These are phyloP conservation scores for Xerus rutilus DNA, from an alignment of 2,797 vertebrate genomes.

Conservation along the genomic window DNA sequence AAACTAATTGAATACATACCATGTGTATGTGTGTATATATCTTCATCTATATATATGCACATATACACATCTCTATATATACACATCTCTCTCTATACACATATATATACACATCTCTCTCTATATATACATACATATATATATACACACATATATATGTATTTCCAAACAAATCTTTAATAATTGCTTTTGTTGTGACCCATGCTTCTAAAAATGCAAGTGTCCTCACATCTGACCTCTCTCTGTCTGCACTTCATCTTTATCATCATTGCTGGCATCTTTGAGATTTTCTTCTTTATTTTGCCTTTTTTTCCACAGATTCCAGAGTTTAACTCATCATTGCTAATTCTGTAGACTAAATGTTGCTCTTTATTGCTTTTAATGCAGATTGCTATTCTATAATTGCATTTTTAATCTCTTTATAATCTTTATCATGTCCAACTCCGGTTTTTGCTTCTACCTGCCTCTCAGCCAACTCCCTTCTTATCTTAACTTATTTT, in stretches of 20 bases:
- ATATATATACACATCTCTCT: too few relatives aligned
- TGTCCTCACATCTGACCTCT: neutral
- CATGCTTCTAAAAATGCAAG: neutral
- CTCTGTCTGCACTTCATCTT: neutral
- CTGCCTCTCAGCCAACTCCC: slow-evolving; percentile 43
- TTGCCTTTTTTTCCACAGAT: slow-evolving; percentile 21
- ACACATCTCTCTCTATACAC: too few relatives aligned
- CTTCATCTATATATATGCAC: too few relatives aligned
- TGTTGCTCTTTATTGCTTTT: slow-evolving; percentile 59
- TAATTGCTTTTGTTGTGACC: neutral
- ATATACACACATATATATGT: neutral
- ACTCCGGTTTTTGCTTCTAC: slow-evolving; percentile 51
- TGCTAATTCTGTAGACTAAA: slow-evolving; percentile 48
- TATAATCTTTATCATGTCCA: slow-evolving; percentile 61
- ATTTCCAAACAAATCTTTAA: neutral
- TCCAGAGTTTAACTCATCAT: slow-evolving; percentile 21
- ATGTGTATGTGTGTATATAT: neutral
- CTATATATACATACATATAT: too few relatives aligned
- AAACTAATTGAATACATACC: neutral
- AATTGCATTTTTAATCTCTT: slow-evolving; percentile 68
- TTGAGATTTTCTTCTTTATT: slow-evolving; percentile 18
- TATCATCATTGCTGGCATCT: neutral
- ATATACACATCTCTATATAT: too few relatives aligned
- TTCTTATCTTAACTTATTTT: slow-evolving; percentile 76
- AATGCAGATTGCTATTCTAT: slow-evolving; percentile 61